Evolutionary conservation across 2,888 invertebrate genomes (phyloP).

Genomic region (Didymodactylos carnosus): DNA sequence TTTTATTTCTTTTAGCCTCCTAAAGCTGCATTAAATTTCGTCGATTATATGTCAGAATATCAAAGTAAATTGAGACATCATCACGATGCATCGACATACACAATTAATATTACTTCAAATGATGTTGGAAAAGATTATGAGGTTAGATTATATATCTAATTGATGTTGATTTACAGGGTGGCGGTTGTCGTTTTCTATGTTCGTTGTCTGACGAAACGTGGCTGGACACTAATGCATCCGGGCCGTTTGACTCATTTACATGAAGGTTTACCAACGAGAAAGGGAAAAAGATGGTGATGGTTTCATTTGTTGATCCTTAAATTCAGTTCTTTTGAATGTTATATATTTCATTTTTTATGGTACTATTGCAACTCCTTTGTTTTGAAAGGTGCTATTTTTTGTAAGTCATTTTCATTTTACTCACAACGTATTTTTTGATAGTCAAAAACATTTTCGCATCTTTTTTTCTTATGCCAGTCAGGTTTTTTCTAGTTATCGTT

Average conservation of each 20-base stretch:
- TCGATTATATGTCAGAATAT: conserved; percentile 86
- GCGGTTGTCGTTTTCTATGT: conserved; percentile 76
- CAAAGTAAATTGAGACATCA: conserved; percentile 82
- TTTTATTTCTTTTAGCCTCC: conserved; percentile 56
- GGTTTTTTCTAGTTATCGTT: no score
- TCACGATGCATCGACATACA: conserved; percentile 93
- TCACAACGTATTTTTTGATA: no score
- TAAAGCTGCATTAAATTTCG: conserved; percentile 83
- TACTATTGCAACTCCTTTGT: no score
- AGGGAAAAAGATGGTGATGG: conserved; percentile 92
- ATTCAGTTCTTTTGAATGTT: conserved; percentile 25
- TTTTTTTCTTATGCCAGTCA: no score
- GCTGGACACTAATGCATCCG: conserved; percentile 87
- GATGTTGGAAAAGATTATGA: conserved; percentile 41
- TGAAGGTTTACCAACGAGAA: conserved; percentile 69
- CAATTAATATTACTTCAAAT: conserved; percentile 82
- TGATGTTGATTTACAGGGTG: no score
- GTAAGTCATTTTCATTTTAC: background rate
- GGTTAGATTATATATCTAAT: no score
- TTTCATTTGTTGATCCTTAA: conserved; percentile 94
- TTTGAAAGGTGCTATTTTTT: background rate
- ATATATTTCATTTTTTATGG: no score
- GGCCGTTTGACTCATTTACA: conserved; percentile 90
- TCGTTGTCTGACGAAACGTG: conserved; percentile 55
- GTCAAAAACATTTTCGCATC: no score